Percentiles rank a stretch among this genome's conserved stretches.
Conservation (phyloP, 1,140 invertebrate genomes). For the Heliconius eleuchia region DNA sequence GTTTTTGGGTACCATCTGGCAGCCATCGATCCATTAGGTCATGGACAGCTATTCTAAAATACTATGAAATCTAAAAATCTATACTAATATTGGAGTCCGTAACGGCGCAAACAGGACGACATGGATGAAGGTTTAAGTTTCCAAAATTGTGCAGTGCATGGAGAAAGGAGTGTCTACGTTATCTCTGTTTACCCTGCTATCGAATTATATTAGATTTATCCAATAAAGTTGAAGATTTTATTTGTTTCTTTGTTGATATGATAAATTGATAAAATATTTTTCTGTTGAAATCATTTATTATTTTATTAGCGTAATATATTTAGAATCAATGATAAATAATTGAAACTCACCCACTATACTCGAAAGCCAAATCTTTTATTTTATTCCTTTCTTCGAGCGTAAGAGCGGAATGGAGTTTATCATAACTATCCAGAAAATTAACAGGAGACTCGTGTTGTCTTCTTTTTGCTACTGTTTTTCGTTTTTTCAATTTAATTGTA, state of each 20-base stretch:
- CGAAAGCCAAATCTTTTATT: conserved; percentile 24
- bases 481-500: background rate
- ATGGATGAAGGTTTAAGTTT: too few species aligned
- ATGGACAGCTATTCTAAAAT: background rate
- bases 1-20: background rate
- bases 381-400: conserved; percentile 18
- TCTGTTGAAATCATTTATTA: too few species aligned
- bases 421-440: conserved; percentile 24
- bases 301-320: too few species aligned
- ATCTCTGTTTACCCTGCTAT: too few species aligned
- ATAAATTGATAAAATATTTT: too few species aligned
- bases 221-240: too few species aligned
- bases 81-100: too few species aligned
- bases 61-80: background rate
- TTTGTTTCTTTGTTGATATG: too few species aligned
- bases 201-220: too few species aligned
- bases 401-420: background rate
- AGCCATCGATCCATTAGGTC: background rate
- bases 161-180: too few species aligned
- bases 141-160: too few species aligned
- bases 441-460: background rate
- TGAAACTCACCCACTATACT: conserved; percentile 34
- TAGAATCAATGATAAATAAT: background rate
- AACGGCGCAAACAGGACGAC: too few species aligned
- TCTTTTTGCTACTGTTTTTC: background rate